phyloP scores from a whole-genome alignment of 2,797 vertebrate genomes.

The Anas flavirostris region DNA sequence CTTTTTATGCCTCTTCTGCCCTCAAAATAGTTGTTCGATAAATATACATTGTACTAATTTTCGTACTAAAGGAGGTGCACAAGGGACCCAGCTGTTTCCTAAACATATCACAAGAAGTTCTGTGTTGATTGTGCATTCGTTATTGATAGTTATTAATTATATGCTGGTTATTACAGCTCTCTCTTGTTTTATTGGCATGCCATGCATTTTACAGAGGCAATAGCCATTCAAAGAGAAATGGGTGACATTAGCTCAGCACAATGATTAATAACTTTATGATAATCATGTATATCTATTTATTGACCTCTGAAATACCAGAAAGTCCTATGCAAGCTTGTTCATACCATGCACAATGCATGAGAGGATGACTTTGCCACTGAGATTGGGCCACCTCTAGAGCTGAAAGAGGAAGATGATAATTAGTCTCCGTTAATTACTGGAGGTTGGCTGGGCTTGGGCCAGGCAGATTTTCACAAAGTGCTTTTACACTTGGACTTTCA shows the following conservation, averaged over 20 bases:
- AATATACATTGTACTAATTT: not conserved
- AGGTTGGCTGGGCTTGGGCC: accelerated
- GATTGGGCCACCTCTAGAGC: not conserved
- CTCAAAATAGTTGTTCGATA: not conserved
- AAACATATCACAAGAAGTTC: not conserved
- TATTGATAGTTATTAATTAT: constrained; percentile 62
- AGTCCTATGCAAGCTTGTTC: accelerated
- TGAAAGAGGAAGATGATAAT: not conserved
- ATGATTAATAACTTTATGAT: constrained; percentile 35
- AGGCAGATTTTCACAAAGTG: not conserved
- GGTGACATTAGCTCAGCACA: not conserved
- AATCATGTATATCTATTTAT: not conserved
- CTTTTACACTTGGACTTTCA: not conserved
- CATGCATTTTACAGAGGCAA: constrained; percentile 4
- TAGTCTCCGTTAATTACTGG: not conserved
- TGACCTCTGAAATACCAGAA: not conserved
- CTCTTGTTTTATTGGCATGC: not conserved
- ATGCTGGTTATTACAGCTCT: not conserved
- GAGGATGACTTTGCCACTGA: not conserved
- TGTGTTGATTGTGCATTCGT: constrained; percentile 13
- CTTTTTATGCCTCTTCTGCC: not conserved
- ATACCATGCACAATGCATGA: not conserved
- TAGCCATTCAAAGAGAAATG: constrained; percentile 11
- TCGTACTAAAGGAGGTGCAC: not conserved
- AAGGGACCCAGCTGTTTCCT: not conserved